Evolutionary conservation across 2,797 vertebrate genomes (phyloP), one percentile per base, ranked within the genome.

Genomic region (Anabas testudineus): DNA sequence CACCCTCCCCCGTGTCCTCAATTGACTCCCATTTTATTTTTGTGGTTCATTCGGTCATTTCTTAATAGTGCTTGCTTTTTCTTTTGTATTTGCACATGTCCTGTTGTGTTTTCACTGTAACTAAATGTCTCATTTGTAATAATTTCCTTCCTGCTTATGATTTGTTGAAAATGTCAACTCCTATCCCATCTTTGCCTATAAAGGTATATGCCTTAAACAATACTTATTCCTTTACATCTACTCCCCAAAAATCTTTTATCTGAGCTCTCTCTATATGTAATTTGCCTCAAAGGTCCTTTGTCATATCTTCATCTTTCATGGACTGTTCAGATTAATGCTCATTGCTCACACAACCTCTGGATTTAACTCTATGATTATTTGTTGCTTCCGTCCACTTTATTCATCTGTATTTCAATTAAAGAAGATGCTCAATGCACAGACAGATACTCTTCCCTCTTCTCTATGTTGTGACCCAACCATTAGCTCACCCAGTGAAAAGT

Each of bases 181-280:
- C 57, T 80, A 9, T 56, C 48, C 49, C 75, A 34, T n/a, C 32
- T 71, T 74, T 67, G 16, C 30, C 36, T 55, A 42, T 62, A 67
- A 57, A 77, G 39, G 51, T 24, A 21, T 26, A 22, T 30, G 19
- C 45, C 65, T 34, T 49, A 57, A 62, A 60, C 37, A n/a, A 52
- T 7, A 63, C 21, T 74, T 24, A 51, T 62, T 80, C 43, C 58
- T 24, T 67, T 53, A 65, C 45, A 48, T 54, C 45, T 66, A 43
- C 34, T 26, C 57, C 64, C 1, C 54, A 49, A 67, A 52, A 92
- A 90, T 85, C 84, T 78, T 78, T 51, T 81, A 70, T 78, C 86
- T 93, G 83, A 88, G 91, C 89, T 92, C 85, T 68, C 53, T 61
- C 48, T 67, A 54, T 15, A 30, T 49, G 54, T 71, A 26, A 82